Percentiles rank a stretch among this genome's conserved stretches.
Conservation (phyloP, 1,140 invertebrate genomes). For the Heliconius hermathena region DNA sequence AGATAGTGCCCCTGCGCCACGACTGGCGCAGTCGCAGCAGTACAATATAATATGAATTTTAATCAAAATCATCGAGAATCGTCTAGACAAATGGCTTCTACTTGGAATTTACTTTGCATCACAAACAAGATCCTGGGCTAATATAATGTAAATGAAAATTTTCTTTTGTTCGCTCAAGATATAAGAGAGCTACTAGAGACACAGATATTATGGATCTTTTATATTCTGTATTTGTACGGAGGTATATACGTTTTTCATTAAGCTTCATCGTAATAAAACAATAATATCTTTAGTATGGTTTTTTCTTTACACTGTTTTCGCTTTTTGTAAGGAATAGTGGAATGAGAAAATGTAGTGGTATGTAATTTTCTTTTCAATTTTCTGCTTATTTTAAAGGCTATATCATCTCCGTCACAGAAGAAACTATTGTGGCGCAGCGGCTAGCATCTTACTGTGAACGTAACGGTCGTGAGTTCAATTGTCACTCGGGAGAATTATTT, state of each 20-base stretch:
- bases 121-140: slow-evolving; percentile 10
- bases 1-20: too few relatives aligned
- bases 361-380: too few relatives aligned
- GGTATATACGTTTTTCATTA: slow-evolving; percentile 13
- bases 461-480: too few relatives aligned
- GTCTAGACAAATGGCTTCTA: slow-evolving; percentile 12
- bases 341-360: too few relatives aligned
- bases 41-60: background rate
- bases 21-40: too few relatives aligned
- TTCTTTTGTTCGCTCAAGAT: slow-evolving; percentile 6
- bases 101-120: slow-evolving; percentile 11
- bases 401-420: too few relatives aligned
- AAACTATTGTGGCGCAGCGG: too few relatives aligned
- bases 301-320: background rate
- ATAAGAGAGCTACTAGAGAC: slow-evolving; percentile 10
- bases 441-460: too few relatives aligned
- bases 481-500: too few relatives aligned
- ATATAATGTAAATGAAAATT: slow-evolving; percentile 13
- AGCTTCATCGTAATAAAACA: slow-evolving; percentile 8
- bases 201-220: slow-evolving; percentile 11
- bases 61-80: slow-evolving; percentile 1
- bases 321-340: background rate
- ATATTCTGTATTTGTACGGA: background rate
- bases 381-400: too few relatives aligned
- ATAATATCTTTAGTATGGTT: slow-evolving; percentile 1